phyloP scores from a whole-genome alignment of 2,113 vertebrate species.

The Triplophysa rosa region DNA sequence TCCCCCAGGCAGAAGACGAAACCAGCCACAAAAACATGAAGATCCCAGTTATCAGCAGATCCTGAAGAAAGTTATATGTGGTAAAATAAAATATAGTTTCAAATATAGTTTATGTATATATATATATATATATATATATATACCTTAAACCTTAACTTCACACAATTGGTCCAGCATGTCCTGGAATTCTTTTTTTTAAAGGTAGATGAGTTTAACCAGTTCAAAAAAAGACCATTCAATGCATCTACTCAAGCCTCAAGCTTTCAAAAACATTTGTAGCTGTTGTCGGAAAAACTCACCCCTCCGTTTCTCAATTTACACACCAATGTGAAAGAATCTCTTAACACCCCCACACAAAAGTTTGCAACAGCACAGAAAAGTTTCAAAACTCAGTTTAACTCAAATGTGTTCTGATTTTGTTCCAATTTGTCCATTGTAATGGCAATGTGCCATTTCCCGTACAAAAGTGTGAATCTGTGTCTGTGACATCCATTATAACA shows the following conservation, averaged over 20 bases:
- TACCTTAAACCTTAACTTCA: too few species aligned
- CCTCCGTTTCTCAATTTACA: constrained; percentile 59
- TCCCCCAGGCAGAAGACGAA: constrained; percentile 90
- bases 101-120: too few species aligned
- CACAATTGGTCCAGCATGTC: not conserved
- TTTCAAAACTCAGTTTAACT: not conserved
- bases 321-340: constrained; percentile 42
- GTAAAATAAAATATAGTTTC: not conserved
- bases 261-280: not conserved
- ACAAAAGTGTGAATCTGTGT: not conserved
- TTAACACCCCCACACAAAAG: constrained; percentile 32
- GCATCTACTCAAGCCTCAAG: not conserved
- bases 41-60: constrained; percentile 83
- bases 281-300: constrained; percentile 43
- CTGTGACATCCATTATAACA: not conserved
- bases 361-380: not conserved
- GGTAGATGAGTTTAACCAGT: not conserved
- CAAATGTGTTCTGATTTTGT: too few species aligned
- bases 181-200: not conserved
- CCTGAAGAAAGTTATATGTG: constrained; percentile 67
- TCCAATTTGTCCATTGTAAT: too few species aligned
- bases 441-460: too few species aligned
- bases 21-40: constrained; percentile 92
- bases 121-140: not conserved
- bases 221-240: too few species aligned